These are phyloP conservation scores for Dione vanillae DNA, from an alignment of 2,888 invertebrate genomes.

Conservation along the genomic window DNA sequence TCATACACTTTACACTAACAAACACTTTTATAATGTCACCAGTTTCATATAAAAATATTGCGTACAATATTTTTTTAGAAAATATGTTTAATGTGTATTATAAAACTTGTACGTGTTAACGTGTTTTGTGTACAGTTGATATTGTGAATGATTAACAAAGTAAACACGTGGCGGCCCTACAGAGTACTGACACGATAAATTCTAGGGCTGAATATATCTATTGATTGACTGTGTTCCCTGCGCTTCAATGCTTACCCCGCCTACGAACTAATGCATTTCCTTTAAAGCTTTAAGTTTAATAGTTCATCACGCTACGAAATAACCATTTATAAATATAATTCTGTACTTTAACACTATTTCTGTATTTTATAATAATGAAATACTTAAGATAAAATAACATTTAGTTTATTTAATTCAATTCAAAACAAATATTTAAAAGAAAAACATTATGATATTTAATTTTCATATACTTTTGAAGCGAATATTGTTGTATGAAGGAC, in stretches of 20 bases:
- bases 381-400: neutral
- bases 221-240: conserved; percentile 64
- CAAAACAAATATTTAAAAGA: neutral
- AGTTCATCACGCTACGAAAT: conserved; percentile 30
- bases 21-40: too few species aligned
- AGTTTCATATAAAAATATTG: too few species aligned
- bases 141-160: conserved; percentile 54
- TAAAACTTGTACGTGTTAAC: neutral
- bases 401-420: neutral
- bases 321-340: neutral
- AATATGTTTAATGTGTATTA: neutral
- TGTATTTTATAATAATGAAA: neutral
- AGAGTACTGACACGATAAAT: conserved; percentile 24
- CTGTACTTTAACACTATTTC: neutral
- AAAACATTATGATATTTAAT: neutral
- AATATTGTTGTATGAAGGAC: conserved; percentile 8
- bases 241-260: conserved; percentile 51
- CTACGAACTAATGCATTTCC: conserved; percentile 61
- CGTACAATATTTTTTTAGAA: too few species aligned
- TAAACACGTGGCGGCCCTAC: conserved; percentile 56
- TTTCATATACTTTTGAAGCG: neutral
- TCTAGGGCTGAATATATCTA: conserved; percentile 51
- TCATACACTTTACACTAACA: too few species aligned
- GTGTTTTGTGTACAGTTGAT: neutral
- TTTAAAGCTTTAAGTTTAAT: conserved; percentile 54